Conservation (phyloP, 2,113 vertebrate species). For the Chrysochloris asiatica region DNA sequence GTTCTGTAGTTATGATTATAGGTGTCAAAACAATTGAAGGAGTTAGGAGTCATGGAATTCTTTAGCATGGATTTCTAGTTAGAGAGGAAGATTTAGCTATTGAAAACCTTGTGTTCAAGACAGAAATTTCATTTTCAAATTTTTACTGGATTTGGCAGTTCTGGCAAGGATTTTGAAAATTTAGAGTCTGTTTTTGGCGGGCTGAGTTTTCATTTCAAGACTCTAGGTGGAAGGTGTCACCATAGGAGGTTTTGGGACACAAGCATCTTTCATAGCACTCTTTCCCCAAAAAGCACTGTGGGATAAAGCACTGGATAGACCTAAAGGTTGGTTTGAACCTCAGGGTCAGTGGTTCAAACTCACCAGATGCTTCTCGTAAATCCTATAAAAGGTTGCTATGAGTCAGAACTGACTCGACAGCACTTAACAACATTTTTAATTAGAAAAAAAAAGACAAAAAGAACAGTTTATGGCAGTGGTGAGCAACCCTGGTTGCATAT, state of each 20-base stretch:
- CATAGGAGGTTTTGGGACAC: not conserved
- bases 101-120: not conserved
- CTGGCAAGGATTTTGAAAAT: not conserved
- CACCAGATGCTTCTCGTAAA: too few relatives aligned
- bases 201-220: not conserved
- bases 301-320: too few relatives aligned
- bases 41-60: not conserved
- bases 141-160: not conserved
- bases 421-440: not conserved
- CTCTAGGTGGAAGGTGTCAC: not conserved
- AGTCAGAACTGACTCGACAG: not conserved
- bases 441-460: not conserved
- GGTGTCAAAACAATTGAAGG: not conserved
- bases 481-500: not conserved
- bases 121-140: not conserved
- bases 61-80: not conserved
- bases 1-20: not conserved
- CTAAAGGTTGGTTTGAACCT: too few relatives aligned
- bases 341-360: too few relatives aligned
- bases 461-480: not conserved
- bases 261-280: not conserved
- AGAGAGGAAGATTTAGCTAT: not conserved
- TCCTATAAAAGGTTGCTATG: not conserved
- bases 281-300: too few relatives aligned
- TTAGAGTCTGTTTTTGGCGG: not conserved